These are phyloP conservation scores for Pogona vitticeps DNA, from an alignment of 2,113 vertebrate species.

Conservation along the genomic window DNA sequence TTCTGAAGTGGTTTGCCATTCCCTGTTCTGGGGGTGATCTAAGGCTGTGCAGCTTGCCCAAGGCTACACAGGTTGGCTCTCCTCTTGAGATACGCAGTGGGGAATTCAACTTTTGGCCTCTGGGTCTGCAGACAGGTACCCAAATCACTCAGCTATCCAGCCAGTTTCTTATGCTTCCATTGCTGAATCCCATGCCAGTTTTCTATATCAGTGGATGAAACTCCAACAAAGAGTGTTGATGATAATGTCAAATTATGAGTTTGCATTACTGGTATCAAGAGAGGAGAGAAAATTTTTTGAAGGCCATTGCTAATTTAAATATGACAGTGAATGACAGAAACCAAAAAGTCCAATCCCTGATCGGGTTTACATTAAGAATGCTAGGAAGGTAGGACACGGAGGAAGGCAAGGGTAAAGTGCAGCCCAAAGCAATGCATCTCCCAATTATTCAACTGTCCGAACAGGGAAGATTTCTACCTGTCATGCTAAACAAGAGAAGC, in stretches of 20 bases:
- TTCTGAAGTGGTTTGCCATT: too few relatives aligned
- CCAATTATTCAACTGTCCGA: conserved; percentile 44
- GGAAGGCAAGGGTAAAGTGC: background rate
- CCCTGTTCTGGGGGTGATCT: too few relatives aligned
- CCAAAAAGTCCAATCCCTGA: conserved; percentile 14
- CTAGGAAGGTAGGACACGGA: rapidly evolving
- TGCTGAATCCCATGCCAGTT: background rate
- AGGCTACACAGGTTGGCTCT: too few relatives aligned
- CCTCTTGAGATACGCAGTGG: too few relatives aligned
- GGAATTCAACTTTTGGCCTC: too few relatives aligned
- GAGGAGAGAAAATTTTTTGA: conserved; percentile 19
- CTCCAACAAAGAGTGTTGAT: conserved; percentile 2
- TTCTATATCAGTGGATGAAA: background rate
- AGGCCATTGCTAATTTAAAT: conserved; percentile 32
- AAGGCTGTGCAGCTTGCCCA: too few relatives aligned
- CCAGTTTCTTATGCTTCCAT: background rate
- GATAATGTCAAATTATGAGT: background rate
- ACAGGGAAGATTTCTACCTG: conserved; percentile 44
- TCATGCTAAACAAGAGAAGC: conserved; percentile 42
- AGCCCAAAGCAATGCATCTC: conserved; percentile 5
- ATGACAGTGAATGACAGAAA: conserved; percentile 7
- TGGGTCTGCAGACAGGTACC: too few relatives aligned
- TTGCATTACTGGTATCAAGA: background rate
- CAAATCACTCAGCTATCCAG: too few relatives aligned
- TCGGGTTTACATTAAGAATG: background rate